Base-by-base conservation (phyloP, 2,888 invertebrate species). In the Himalopsyche tibetana region DNA sequence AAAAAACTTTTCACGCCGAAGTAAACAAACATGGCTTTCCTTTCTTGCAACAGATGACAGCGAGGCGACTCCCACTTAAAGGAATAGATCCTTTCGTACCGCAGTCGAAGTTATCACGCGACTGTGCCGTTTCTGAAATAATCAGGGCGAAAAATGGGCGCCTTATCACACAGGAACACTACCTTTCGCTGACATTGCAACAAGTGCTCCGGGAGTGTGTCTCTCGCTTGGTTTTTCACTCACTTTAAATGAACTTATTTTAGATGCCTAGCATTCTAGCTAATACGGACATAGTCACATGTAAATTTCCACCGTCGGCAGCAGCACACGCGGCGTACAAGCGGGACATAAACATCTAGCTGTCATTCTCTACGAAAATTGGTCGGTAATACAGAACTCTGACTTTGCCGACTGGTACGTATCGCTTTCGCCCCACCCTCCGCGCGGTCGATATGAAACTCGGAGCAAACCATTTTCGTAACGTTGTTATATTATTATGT, bases 361-460 rank as follows among this genome's bases (percentile, higher is more conserved):
- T 89, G 85, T 89, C 89, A 89, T 90, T 88, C 90, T 89, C 90
- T 90, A 90, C 90, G 90, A 90, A 63, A 63, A 90, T 86, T 89
- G 63, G 91, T 92, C 92, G 93, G 91, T 92, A 92, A 92, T 92
- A 90, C 91, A 92, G 92, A 88, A 84, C 89, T 87, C 45, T 83
- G 84, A 45, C 84, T 56, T 83, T 86, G 69, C 88, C 87, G 88
- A 82, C 87, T 56, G 82, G 38, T 5, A 63, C 56, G 69, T 51
- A 82, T 69, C 42, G 36, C 82, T 69, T 38, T 55, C 87, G 84
- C 87, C 88, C 86, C 87, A 80, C 80, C 82, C 85, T 84, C 84
- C 82, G 63, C 84, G 84, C 88, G 88, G 88, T 88, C 87, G 87
- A 88, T 88, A 88, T 83, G 85, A 84, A 85, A 82, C 84, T 51